Evolutionary conservation across 2,113 vertebrate species (phyloP), one percentile per base, ranked within the genome.

Genomic region (Phrynocephalus versicolor): DNA sequence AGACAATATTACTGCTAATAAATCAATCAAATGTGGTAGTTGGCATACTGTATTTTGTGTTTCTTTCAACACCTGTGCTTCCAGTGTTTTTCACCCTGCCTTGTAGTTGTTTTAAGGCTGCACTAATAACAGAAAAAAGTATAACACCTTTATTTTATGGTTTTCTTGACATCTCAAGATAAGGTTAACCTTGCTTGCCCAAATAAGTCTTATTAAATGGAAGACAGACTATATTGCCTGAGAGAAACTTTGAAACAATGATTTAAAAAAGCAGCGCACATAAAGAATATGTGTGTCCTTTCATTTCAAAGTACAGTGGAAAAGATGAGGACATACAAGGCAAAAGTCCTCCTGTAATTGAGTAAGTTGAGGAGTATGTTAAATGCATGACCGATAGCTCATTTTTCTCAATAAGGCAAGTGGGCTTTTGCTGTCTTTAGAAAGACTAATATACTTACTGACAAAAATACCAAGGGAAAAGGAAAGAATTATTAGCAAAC

Each of bases 401-500:
- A 14, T 13, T 83, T 87, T 81, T 41, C 18, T 82, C 72, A 9
- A 55, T 19, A 65, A 3, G 0, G 0, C n/a, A 27, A 1, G 5
- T 75, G 79, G 87, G 33, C 71, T 76, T 79, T 69, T 80, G 55
- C 19, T 58, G 35, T 39, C 70, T 88, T 83, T 55, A 64, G 60
- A 60, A 90, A 82, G 60, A 55, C 65, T 62, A 74, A 30, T 33
- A 37, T n/a, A n/a, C n/a, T 51, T 81, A 58, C 8, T 0, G 0
- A 79, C 12, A 82, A 78, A 73, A 65, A 79, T 58, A 27, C 12
- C 1, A 15, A 4, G 27, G 4, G 0, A 2, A 0, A 21, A 67
- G 35, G 45, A 76, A 64, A 82, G 41, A 87, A 70, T 39, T 74
- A 65, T 35, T 82, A 85, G n/a, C 62, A 87, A 89, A 88, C 8